Conservation (phyloP, 2,797 vertebrate species). For the Pseudomugil tenellus region DNA sequence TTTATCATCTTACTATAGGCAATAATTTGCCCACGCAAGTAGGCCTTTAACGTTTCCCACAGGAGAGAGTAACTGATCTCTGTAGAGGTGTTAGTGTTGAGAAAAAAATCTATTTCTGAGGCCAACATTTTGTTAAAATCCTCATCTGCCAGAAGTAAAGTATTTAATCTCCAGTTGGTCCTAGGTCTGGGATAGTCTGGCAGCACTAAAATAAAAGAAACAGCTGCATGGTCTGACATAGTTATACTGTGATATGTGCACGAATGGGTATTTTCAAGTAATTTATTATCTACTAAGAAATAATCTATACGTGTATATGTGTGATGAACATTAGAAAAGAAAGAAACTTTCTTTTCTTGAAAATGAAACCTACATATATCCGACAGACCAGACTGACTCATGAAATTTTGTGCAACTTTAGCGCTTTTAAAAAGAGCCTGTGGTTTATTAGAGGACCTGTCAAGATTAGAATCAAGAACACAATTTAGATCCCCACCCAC, state of each 20-base stretch:
- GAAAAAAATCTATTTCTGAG: constrained; percentile 1
- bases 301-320: not conserved
- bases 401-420: not conserved
- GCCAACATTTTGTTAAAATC: not conserved
- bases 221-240: not conserved
- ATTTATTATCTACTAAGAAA: not conserved
- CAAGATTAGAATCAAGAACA: not conserved
- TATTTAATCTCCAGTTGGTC: not conserved
- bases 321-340: not conserved
- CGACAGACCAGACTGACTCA: not conserved
- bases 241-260: constrained; percentile 4
- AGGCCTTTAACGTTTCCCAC: not conserved
- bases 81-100: not conserved
- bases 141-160: not conserved
- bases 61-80: not conserved
- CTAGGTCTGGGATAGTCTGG: not conserved
- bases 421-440: not conserved
- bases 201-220: not conserved
- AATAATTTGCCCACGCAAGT: not conserved
- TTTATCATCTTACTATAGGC: not conserved
- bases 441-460: not conserved
- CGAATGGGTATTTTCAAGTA: not conserved
- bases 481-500: not conserved
- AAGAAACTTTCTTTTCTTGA: not conserved
- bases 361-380: not conserved